phyloP scores from a whole-genome alignment of 1,140 invertebrate genomes.

The Dolichoris vasculosae region DNA sequence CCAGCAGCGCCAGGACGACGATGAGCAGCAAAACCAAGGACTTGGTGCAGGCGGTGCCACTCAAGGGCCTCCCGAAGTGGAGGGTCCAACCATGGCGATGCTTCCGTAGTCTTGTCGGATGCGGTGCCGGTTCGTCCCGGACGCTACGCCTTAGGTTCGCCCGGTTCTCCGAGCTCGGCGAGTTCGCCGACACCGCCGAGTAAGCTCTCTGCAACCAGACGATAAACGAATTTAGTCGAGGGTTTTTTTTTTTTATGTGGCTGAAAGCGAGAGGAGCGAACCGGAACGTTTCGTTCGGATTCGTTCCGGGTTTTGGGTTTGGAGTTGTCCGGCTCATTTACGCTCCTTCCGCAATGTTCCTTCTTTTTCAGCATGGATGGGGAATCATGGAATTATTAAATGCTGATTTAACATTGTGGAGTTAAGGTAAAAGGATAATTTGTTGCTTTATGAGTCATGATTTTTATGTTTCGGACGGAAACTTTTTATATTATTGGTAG shows the following conservation, averaged over 20 bases:
- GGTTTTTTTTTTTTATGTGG: too few species aligned
- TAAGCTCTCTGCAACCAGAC: conserved; percentile 67
- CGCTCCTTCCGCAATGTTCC: neutral
- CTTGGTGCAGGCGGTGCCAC: conserved; percentile 65
- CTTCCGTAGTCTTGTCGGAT: conserved; percentile 68
- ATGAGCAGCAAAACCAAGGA: conserved; percentile 65
- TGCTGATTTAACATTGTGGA: too few species aligned
- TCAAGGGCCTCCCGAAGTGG: conserved; percentile 66
- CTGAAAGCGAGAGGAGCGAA: too few species aligned
- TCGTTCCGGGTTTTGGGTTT: neutral
- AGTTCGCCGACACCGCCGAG: conserved; percentile 68
- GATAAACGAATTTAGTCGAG: neutral
- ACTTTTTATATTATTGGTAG: too few species aligned
- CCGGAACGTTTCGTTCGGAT: neutral
- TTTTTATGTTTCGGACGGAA: too few species aligned
- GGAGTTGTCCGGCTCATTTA: neutral
- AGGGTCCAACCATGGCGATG: conserved; percentile 70
- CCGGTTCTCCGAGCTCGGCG: conserved; percentile 70
- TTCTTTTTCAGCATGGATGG: neutral
- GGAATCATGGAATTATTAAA: neutral
- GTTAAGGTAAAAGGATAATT: too few species aligned
- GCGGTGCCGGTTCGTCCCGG: conserved; percentile 69
- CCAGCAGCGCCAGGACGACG: conserved; percentile 65
- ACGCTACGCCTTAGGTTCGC: conserved; percentile 69
- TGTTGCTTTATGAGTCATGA: too few species aligned